Percentiles rank a stretch among this genome's conserved stretches.
phyloP scores from a whole-genome alignment of 37 sponge, comb jelly and placozoan species.

The Beroe forskalii region DNA sequence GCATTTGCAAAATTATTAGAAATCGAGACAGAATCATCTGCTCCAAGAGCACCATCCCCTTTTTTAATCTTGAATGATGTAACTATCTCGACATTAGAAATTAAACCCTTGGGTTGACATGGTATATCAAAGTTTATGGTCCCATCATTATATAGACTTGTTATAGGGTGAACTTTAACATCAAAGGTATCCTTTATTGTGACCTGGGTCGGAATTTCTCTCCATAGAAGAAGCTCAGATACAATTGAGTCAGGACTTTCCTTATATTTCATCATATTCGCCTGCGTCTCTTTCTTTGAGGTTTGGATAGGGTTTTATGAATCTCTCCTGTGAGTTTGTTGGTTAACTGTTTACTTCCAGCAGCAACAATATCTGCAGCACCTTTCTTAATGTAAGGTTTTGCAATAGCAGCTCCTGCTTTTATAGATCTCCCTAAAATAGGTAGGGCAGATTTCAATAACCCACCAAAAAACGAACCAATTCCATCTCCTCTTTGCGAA shows the following conservation, averaged over 20 bases:
- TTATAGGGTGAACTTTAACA: background rate
- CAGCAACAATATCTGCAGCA: background rate
- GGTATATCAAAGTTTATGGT: conserved; percentile 11
- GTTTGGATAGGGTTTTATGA: background rate
- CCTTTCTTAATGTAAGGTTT: background rate
- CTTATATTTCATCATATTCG: background rate
- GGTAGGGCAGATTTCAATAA: background rate
- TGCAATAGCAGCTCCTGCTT: background rate
- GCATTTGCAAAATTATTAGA: background rate
- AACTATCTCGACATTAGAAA: background rate
- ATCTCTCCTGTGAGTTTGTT: background rate
- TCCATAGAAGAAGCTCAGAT: conserved; percentile 4
- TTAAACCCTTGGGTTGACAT: background rate
- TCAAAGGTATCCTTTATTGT: background rate
- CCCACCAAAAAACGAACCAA: background rate
- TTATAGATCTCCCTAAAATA: background rate
- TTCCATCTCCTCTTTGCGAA: conserved; percentile 7
- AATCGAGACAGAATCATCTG: background rate
- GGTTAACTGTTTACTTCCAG: background rate
- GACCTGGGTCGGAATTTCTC: background rate
- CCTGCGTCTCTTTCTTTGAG: background rate
- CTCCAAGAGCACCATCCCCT: background rate
- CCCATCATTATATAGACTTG: background rate
- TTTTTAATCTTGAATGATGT: background rate
- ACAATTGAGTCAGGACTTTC: background rate